Base-by-base conservation (phyloP, 2,797 vertebrate genomes). In the Lophius americanus region DNA sequence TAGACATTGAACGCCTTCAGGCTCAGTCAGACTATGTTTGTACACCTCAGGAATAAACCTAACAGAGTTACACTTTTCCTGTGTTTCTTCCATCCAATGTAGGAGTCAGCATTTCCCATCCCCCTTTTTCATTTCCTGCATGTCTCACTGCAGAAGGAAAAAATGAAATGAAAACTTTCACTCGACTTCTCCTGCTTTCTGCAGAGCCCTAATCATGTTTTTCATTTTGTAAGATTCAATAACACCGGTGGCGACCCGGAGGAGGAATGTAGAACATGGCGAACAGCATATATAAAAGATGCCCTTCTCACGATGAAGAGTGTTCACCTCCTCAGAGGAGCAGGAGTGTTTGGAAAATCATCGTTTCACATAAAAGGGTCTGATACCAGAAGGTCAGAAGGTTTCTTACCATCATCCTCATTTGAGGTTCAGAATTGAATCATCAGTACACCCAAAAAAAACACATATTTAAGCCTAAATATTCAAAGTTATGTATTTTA, bases 141-240 rank as follows among this genome's bases (percentile, higher is more conserved):
- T 59, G 64, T 74, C 74, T 65, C 7, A n/a, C 44, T 57, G 43
- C 58, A 5, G 50, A 46, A 70, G 78, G 69, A 81, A 71, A 23
- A 51, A 70, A 80, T 74, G 13, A 64, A 78, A 76, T 77, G 70
- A 83, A 89, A 76, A 77, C 75, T 75, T 84, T 68, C 41, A 48
- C 68, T 51, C 52, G 48, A 59, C 71, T 77, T 89, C 81, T 42
- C 50, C 53, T 50, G 55, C 64, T 85, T 84, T 88, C 73, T 82
- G 73, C 75, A 79, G 64, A 78, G 85, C 85, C 85, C 87, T 86
- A 89, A 89, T 89, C 78, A 23, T 68, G 79, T 91, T 86, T 87
- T 77, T 86, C 79, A 87, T 89, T 90, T 87, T 79, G 82, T 81
- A 73, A 78, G 64, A 86, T 89, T 85, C 76, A 81, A 71, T 84